Evolutionary conservation across 30 jellyfish, hydroid and myxozoan genomes (phyloP).

Genomic region (Phacellophora camtschatica): DNA sequence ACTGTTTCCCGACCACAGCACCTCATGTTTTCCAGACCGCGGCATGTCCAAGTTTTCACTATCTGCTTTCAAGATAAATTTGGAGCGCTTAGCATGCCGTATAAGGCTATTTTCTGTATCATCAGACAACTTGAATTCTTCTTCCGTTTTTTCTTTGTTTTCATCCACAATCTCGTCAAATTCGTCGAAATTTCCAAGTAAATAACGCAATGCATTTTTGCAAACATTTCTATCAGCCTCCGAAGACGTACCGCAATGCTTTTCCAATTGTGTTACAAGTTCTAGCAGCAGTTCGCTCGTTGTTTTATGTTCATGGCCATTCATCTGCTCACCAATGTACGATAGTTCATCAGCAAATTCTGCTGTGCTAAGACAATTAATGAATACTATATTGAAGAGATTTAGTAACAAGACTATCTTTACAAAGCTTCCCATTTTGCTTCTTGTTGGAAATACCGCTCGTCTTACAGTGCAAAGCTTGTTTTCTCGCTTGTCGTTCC

Average conservation of each 20-base stretch:
- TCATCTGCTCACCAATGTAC: background rate
- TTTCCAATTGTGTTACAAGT: slow-evolving; percentile 33
- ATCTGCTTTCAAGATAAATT: background rate
- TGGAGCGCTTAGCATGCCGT: too few species aligned
- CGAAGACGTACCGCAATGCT: slow-evolving; percentile 46
- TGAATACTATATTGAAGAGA: too few species aligned
- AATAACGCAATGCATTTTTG: slow-evolving; percentile 10
- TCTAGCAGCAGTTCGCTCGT: slow-evolving; percentile 29
- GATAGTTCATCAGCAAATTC: background rate
- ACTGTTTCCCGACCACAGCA: background rate
- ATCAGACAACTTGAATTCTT: background rate
- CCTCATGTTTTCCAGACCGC: background rate
- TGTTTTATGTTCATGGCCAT: background rate
- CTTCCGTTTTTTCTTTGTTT: background rate
- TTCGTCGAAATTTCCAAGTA: slow-evolving; percentile 23
- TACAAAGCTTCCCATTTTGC: too few species aligned
- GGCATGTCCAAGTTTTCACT: background rate
- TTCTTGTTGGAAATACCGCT: too few species aligned
- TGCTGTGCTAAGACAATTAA: background rate
- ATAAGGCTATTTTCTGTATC: background rate
- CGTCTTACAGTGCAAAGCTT: too few species aligned
- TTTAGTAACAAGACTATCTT: too few species aligned
- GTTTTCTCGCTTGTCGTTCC: too few species aligned
- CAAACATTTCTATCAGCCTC: slow-evolving; percentile 18
- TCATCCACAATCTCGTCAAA: background rate